Conservation (phyloP, 30 jellyfish, hydroid and myxozoan genomes). For the Aurelia coerulea region DNA sequence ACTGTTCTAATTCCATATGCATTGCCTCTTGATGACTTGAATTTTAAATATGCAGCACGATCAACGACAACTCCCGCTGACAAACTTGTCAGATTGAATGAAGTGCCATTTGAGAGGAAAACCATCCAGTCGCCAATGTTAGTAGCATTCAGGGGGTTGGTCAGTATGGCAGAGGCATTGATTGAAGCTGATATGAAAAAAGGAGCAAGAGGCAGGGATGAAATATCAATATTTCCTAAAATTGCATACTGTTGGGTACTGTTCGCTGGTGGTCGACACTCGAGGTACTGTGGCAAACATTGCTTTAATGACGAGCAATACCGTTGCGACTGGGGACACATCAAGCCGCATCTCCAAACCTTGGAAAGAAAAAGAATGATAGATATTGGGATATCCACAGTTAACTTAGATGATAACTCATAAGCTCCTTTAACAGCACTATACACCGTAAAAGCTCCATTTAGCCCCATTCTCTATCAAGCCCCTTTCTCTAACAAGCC, state of each 20-base stretch:
- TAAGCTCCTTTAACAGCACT: too few relatives aligned
- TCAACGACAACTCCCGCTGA: slow-evolving; percentile 23
- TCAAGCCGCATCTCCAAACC: not conserved
- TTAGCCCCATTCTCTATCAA: too few relatives aligned
- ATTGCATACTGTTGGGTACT: slow-evolving; percentile 13
- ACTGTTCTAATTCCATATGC: slow-evolving; percentile 33
- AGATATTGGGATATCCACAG: too few relatives aligned
- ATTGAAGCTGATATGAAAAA: slow-evolving; percentile 23
- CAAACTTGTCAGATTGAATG: not conserved
- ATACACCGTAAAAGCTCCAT: too few relatives aligned
- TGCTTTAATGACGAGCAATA: not conserved
- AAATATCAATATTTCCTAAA: slow-evolving; percentile 45
- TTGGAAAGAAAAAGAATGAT: too few relatives aligned
- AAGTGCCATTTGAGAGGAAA: slow-evolving; percentile 14
- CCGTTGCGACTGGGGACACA: slow-evolving; percentile 34
- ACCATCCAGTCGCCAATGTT: slow-evolving; percentile 34
- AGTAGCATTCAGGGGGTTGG: not conserved
- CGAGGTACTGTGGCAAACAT: slow-evolving; percentile 39
- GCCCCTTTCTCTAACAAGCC: too few relatives aligned
- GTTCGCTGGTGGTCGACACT: slow-evolving; percentile 21
- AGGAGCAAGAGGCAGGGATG: not conserved
- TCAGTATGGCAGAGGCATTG: slow-evolving; percentile 24
- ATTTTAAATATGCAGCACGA: slow-evolving; percentile 5
- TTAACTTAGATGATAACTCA: too few relatives aligned
- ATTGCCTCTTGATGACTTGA: not conserved